A percentile compares a stretch with the other conserved stretches of the same genome.
Evolutionary conservation across 1,140 invertebrate genomes (phyloP).

Genomic region (Drosophila tristis): DNA sequence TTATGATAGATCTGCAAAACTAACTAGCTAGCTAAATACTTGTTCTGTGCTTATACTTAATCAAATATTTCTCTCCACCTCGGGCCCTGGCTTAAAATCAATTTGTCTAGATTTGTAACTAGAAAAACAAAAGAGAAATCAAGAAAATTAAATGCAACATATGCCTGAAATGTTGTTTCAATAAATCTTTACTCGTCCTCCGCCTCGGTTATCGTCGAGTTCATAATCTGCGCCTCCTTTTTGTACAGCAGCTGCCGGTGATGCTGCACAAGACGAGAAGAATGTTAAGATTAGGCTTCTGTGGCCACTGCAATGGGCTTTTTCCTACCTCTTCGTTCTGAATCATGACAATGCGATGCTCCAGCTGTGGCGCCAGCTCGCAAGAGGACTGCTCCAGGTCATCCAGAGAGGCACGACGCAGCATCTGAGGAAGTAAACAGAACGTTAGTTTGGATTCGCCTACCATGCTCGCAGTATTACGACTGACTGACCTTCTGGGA

Average conservation of each 20-base stretch:
- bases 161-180: slow-evolving; percentile 23
- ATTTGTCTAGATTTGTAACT: slow-evolving; percentile 58
- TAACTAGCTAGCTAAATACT: slow-evolving; percentile 54
- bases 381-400: slow-evolving; percentile 91
- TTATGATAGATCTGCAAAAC: slow-evolving; percentile 19
- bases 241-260: slow-evolving; percentile 75
- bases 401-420: slow-evolving; percentile 89
- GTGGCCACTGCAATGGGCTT: too few relatives aligned
- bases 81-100: slow-evolving; percentile 49
- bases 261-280: slow-evolving; percentile 45
- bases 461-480: neutral
- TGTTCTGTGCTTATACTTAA: slow-evolving; percentile 23
- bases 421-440: slow-evolving; percentile 57
- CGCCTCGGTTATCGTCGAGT: slow-evolving; percentile 78
- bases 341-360: slow-evolving; percentile 90
- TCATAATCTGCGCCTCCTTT: slow-evolving; percentile 76
- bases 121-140: slow-evolving; percentile 36
- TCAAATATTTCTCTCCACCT: slow-evolving; percentile 61
- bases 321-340: slow-evolving; percentile 87
- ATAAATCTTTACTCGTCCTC: slow-evolving; percentile 79
- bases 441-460: neutral
- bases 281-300: neutral
- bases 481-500: slow-evolving; percentile 65
- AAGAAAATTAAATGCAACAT: slow-evolving; percentile 60
- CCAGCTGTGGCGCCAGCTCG: slow-evolving; percentile 89